phyloP scores from a whole-genome alignment of 2,797 vertebrate species.

The Triplophysa bombifrons region DNA sequence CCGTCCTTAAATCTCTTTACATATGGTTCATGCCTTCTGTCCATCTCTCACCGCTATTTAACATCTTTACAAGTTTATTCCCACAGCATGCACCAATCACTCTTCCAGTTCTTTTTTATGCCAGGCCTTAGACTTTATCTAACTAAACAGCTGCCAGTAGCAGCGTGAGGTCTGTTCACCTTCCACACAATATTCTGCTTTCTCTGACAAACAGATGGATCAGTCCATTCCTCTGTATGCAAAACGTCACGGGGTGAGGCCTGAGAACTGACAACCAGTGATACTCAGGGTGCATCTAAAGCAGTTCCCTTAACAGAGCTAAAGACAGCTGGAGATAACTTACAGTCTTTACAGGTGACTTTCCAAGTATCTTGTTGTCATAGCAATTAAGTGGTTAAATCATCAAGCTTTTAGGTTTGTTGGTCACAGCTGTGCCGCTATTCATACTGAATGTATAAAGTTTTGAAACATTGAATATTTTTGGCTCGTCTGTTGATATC shows the following conservation, averaged over 20 bases:
- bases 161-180: slow-evolving; percentile 43
- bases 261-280: slow-evolving; percentile 28
- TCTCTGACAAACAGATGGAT: slow-evolving; percentile 59
- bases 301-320: slow-evolving; percentile 36
- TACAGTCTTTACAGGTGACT: neutral
- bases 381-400: neutral
- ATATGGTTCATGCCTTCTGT: slow-evolving; percentile 29
- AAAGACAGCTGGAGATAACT: slow-evolving; percentile 29
- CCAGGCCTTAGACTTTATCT: slow-evolving; percentile 50
- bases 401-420: neutral
- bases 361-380: slow-evolving; percentile 10
- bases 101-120: slow-evolving; percentile 45
- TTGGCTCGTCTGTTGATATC: neutral
- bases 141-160: slow-evolving; percentile 50
- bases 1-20: slow-evolving; percentile 21
- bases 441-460: slow-evolving; percentile 21
- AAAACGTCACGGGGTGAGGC: slow-evolving; percentile 37
- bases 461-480: slow-evolving; percentile 1
- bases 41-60: slow-evolving; percentile 42
- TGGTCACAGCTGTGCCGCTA: slow-evolving; percentile 17
- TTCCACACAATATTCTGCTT: slow-evolving; percentile 40
- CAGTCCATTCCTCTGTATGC: slow-evolving; percentile 43
- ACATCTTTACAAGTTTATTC: slow-evolving; percentile 41
- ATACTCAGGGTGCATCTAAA: slow-evolving; percentile 42
- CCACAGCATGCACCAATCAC: slow-evolving; percentile 31